These are phyloP conservation scores for Damaliscus lunatus DNA, from an alignment of 2,113 vertebrate species.

Conservation along the genomic window DNA sequence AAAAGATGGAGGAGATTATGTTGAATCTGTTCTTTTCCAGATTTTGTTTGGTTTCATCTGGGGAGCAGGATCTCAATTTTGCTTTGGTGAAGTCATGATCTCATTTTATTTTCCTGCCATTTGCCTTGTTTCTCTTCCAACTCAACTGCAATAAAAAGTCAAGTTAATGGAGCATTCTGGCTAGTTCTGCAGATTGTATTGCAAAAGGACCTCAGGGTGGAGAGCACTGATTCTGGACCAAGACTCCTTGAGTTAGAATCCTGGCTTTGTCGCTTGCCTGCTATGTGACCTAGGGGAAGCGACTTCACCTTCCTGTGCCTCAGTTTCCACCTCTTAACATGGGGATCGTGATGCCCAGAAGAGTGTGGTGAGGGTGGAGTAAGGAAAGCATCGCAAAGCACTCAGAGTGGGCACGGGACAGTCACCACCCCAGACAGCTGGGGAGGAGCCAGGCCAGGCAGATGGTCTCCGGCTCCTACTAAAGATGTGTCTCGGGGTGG, in stretches of 20 bases:
- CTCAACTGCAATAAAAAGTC: not conserved
- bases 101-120: not conserved
- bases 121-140: not conserved
- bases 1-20: not conserved
- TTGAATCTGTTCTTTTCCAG: not conserved
- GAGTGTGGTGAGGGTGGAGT: not conserved
- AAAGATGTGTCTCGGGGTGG: not conserved
- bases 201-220: not conserved
- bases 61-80: not conserved
- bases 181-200: not conserved
- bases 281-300: not conserved
- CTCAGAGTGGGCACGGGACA: not conserved
- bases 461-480: not conserved
- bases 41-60: not conserved
- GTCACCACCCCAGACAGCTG: not conserved
- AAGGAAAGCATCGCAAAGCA: rapidly evolving
- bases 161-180: not conserved
- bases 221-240: not conserved
- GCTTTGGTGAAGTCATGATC: not conserved
- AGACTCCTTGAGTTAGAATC: not conserved
- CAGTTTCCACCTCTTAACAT: not conserved
- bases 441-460: not conserved
- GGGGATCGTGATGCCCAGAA: rapidly evolving
- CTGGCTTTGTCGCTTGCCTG: not conserved
- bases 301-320: not conserved